Percentiles rank a stretch among this genome's conserved stretches.
phyloP scores from a whole-genome alignment of 2,797 vertebrate genomes.

The Chrysocyon brachyurus region DNA sequence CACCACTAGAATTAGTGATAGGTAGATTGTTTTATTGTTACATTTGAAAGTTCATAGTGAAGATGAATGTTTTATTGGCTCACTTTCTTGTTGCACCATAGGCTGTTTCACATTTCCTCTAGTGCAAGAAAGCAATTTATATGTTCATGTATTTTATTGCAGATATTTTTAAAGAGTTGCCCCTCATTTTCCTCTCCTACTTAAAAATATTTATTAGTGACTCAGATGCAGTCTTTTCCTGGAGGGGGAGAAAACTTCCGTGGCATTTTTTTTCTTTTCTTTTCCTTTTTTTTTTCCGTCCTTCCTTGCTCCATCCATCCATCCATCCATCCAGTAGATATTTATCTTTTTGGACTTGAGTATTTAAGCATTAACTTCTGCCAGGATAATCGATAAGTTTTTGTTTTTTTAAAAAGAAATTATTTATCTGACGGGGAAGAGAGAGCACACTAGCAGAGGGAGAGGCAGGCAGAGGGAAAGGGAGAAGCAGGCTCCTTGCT shows the following conservation, averaged over 20 bases:
- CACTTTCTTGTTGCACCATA: not conserved
- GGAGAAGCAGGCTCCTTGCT: too few relatives aligned
- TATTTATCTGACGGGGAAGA: too few relatives aligned
- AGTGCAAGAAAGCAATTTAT: not conserved
- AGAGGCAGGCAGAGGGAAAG: too few relatives aligned
- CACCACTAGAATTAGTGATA: not conserved
- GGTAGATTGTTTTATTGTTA: slow-evolving; percentile 3
- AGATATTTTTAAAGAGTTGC: not conserved
- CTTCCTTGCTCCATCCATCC: not conserved
- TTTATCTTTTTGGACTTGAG: not conserved
- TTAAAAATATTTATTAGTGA: slow-evolving; percentile 6
- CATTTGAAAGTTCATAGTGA: slow-evolving; percentile 33
- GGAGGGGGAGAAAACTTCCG: not conserved
- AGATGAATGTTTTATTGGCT: not conserved
- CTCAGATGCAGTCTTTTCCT: not conserved
- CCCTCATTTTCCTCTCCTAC: not conserved
- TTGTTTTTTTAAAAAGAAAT: too few relatives aligned
- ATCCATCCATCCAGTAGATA: not conserved
- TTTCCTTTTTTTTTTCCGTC: too few relatives aligned
- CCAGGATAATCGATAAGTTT: not conserved
- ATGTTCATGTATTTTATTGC: slow-evolving; percentile 40
- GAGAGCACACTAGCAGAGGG: too few relatives aligned
- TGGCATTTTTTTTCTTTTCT: not conserved
- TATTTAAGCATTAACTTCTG: not conserved
- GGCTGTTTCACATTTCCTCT: not conserved